phyloP scores from a whole-genome alignment of 2,888 invertebrate genomes.

The Leptarthrus brevirostris region DNA sequence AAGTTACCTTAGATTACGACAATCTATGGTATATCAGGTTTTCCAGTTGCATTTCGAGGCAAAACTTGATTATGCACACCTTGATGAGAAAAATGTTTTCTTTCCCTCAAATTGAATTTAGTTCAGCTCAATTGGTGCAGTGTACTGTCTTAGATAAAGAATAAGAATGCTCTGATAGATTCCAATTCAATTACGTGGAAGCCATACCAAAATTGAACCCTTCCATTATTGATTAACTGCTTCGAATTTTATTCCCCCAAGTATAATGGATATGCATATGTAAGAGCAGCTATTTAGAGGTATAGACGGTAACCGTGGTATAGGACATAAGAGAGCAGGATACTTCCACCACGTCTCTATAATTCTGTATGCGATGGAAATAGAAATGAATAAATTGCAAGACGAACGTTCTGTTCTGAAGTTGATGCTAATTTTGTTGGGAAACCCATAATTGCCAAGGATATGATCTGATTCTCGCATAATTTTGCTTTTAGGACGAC shows the following conservation, averaged over 20 bases:
- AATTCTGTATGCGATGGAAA: too few species aligned
- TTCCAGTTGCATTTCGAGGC: slow-evolving; percentile 15
- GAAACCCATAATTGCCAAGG: too few species aligned
- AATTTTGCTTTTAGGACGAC: too few species aligned
- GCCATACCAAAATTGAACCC: slow-evolving; percentile 38
- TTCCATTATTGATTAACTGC: slow-evolving; percentile 37
- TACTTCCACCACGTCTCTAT: too few species aligned
- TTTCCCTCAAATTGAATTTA: slow-evolving; percentile 4
- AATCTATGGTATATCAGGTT: slow-evolving; percentile 30
- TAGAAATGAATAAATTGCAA: too few species aligned
- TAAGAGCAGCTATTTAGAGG: neutral
- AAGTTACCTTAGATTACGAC: slow-evolving; percentile 22
- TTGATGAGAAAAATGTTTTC: slow-evolving; percentile 33
- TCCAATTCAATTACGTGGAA: slow-evolving; percentile 41
- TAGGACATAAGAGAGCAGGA: too few species aligned
- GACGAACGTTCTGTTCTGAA: too few species aligned
- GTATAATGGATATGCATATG: neutral
- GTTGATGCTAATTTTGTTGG: too few species aligned
- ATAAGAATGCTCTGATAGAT: slow-evolving; percentile 3
- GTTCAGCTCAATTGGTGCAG: neutral
- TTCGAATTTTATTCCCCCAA: slow-evolving; percentile 20
- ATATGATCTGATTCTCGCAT: too few species aligned
- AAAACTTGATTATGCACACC: slow-evolving; percentile 35
- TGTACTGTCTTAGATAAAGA: neutral
- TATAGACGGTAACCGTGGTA: too few species aligned